Percentiles rank a stretch among this genome's conserved stretches.
Evolutionary conservation across 1,140 invertebrate genomes (phyloP).

Genomic region (Hycleus cichorii): DNA sequence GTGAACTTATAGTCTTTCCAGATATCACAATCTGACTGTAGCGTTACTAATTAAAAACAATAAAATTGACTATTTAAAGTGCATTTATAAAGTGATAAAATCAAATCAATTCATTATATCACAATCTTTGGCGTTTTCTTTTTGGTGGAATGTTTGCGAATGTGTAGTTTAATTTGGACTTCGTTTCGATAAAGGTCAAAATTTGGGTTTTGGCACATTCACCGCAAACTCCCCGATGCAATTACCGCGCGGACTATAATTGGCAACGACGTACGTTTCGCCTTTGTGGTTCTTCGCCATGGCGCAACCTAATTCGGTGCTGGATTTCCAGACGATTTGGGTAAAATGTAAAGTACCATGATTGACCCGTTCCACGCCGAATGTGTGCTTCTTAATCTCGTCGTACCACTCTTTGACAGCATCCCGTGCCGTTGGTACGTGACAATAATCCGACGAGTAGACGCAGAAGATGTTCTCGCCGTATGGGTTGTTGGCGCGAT

Average conservation of each 20-base stretch:
- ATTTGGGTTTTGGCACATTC: conserved; percentile 48
- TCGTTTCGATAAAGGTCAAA: conserved; percentile 8
- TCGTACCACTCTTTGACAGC: conserved; percentile 63
- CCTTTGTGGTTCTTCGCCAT: conserved; percentile 55
- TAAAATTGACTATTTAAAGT: no score
- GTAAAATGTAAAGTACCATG: conserved; percentile 61
- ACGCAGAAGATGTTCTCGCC: conserved; percentile 56
- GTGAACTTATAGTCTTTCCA: no score
- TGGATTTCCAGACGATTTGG: conserved; percentile 68
- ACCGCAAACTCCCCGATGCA: conserved; percentile 60
- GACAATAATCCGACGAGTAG: conserved; percentile 59
- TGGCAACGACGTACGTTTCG: conserved; percentile 63
- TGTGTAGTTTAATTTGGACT: not conserved
- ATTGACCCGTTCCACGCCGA: conserved; percentile 53
- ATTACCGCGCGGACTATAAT: conserved; percentile 80
- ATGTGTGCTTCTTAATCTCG: conserved; percentile 56
- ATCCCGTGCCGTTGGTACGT: conserved; percentile 55
- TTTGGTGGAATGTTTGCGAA: conserved; percentile 4
- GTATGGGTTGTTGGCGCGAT: conserved; percentile 45
- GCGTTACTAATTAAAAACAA: no score
- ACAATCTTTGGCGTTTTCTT: conserved; percentile 6
- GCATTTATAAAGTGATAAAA: no score
- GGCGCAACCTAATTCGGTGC: conserved; percentile 66
- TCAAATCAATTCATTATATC: not conserved
- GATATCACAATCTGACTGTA: no score